These are phyloP conservation scores for Sebastes kiyomatsui DNA, from an alignment of 2,797 vertebrate species.

Conservation along the genomic window DNA sequence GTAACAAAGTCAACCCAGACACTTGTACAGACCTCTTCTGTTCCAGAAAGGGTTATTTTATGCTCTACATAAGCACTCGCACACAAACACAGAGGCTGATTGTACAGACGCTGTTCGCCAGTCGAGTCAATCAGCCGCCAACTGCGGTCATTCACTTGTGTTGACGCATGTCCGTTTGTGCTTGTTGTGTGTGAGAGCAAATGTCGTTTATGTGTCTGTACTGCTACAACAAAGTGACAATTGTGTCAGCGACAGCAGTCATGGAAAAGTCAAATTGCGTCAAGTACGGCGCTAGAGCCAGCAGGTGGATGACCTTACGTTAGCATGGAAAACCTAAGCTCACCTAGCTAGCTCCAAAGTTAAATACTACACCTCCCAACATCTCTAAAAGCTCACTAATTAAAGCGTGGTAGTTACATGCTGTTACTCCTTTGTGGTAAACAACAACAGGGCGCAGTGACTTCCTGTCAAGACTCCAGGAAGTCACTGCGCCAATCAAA, in stretches of 20 bases:
- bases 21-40: constrained; percentile 44
- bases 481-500: not conserved
- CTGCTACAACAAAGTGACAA: not conserved
- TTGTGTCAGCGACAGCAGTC: not conserved
- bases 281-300: not conserved
- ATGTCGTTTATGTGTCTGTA: not conserved
- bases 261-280: not conserved
- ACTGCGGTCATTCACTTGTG: constrained; percentile 8
- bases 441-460: not conserved
- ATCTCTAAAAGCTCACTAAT: not conserved
- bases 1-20: constrained; percentile 56
- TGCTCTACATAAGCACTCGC: not conserved
- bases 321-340: not conserved
- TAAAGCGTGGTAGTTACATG: not conserved
- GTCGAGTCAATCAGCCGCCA: constrained; percentile 24
- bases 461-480: not conserved
- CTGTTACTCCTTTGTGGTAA: not conserved
- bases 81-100: not conserved
- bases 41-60: constrained; percentile 34
- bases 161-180: not conserved
- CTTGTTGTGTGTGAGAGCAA: not conserved
- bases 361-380: not conserved
- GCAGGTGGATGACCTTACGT: not conserved
- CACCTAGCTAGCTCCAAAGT: not conserved
- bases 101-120: not conserved